Evolutionary conservation across 2,797 vertebrate species (phyloP).

Genomic region (Sebastes vulpes): DNA sequence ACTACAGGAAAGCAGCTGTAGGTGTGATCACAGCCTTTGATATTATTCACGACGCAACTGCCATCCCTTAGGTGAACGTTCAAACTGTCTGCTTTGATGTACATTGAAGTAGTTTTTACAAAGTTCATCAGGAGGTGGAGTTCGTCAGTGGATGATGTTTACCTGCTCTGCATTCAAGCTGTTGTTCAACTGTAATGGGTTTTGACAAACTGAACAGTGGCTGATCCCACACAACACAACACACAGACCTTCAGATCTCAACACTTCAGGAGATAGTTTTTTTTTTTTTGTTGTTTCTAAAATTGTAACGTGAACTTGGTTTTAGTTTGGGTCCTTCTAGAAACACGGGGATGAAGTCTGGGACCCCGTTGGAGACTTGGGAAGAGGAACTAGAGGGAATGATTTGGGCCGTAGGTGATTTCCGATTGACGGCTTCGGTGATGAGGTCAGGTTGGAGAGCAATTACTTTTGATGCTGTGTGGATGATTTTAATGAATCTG

Average conservation of each 20-base stretch:
- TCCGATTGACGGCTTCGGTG: constrained; percentile 13
- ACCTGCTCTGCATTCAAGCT: too few relatives aligned
- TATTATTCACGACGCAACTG: background rate
- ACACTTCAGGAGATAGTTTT: too few relatives aligned
- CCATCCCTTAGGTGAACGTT: background rate
- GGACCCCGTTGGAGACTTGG: background rate
- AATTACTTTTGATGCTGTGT: constrained; percentile 40
- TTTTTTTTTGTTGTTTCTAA: too few relatives aligned
- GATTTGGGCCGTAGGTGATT: constrained; percentile 19
- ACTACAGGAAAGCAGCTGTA: background rate
- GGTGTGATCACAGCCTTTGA: background rate
- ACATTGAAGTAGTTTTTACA: too few relatives aligned
- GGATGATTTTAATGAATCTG: constrained; percentile 21
- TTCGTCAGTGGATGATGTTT: too few relatives aligned
- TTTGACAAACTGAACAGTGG: too few relatives aligned
- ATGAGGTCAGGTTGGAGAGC: constrained; percentile 20
- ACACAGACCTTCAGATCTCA: background rate
- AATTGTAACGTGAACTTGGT: background rate
- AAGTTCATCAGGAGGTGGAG: too few relatives aligned
- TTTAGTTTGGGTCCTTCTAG: background rate
- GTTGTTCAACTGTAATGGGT: too few relatives aligned
- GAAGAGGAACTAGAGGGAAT: background rate
- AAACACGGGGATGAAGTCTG: background rate
- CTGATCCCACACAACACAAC: background rate
- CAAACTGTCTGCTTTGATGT: background rate